Evolutionary conservation across 2,888 invertebrate species (phyloP).

Genomic region (Nemapogon koenigi): DNA sequence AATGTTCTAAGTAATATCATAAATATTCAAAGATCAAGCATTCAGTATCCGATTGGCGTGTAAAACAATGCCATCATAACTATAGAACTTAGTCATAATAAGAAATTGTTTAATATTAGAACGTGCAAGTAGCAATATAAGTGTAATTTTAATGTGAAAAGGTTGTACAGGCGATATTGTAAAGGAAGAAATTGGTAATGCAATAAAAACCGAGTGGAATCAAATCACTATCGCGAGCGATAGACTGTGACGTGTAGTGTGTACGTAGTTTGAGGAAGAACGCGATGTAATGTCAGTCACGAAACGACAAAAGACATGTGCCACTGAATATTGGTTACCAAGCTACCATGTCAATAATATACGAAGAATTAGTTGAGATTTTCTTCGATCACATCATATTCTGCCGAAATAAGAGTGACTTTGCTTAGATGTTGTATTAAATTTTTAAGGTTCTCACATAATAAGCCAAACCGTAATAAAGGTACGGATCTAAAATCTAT

Average conservation of each 20-base stretch:
- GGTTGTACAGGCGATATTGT: constrained; percentile 3
- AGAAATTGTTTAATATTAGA: not conserved
- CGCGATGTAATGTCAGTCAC: constrained; percentile 33
- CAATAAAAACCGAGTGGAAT: constrained; percentile 18
- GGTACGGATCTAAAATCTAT: too few species aligned
- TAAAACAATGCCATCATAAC: constrained; percentile 26
- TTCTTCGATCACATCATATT: too few species aligned
- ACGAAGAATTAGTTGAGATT: too few species aligned
- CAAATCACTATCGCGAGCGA: constrained; percentile 32
- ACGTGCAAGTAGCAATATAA: not conserved
- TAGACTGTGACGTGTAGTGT: constrained; percentile 33
- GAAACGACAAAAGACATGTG: constrained; percentile 32
- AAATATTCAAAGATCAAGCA: constrained; percentile 60
- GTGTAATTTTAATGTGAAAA: not conserved
- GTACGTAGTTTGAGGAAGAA: constrained; percentile 30
- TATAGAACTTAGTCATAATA: constrained; percentile 1
- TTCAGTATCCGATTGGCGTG: constrained; percentile 51
- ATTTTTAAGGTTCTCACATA: too few species aligned
- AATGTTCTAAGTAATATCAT: constrained; percentile 27
- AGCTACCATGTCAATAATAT: constrained; percentile 41
- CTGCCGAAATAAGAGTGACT: too few species aligned
- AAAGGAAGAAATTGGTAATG: constrained; percentile 6
- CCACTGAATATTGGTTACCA: constrained; percentile 31
- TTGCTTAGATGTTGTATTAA: too few species aligned
- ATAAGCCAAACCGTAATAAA: too few species aligned